Conservation (phyloP, 2,797 vertebrate genomes). For the Melanitta fusca region DNA sequence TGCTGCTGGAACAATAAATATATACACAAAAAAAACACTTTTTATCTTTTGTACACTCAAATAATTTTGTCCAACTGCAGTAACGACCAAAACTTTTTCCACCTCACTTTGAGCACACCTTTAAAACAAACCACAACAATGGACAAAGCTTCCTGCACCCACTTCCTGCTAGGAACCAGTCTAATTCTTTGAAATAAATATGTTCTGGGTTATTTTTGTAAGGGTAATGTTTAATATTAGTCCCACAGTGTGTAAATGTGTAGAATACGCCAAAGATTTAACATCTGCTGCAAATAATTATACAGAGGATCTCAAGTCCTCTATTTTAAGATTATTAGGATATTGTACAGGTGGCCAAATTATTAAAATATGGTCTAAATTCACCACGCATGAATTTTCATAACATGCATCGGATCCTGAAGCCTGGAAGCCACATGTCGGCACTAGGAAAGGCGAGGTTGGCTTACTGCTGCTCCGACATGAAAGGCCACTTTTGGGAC, state of each 20-base stretch:
- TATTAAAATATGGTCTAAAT: slow-evolving; percentile 71
- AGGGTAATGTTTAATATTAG: slow-evolving; percentile 33
- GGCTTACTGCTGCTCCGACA: slow-evolving; percentile 25
- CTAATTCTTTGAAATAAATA: slow-evolving; percentile 61
- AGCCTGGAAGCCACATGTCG: slow-evolving; percentile 74
- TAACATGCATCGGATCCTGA: slow-evolving; percentile 13
- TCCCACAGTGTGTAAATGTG: slow-evolving; percentile 36
- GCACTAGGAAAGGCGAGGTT: neutral
- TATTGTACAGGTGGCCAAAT: slow-evolving; percentile 73
- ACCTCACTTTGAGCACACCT: slow-evolving; percentile 38
- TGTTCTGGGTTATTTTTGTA: slow-evolving; percentile 49
- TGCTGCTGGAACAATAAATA: neutral
- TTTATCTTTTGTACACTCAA: slow-evolving; percentile 44
- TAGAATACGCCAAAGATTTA: slow-evolving; percentile 34
- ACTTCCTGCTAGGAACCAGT: slow-evolving; percentile 14
- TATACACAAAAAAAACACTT: neutral
- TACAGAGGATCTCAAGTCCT: slow-evolving; percentile 50
- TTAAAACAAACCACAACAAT: slow-evolving; percentile 60
- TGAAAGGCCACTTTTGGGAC: slow-evolving; percentile 33
- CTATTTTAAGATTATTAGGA: slow-evolving; percentile 67
- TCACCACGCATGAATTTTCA: slow-evolving; percentile 21
- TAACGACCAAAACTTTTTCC: neutral
- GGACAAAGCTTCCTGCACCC: neutral
- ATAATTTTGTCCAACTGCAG: slow-evolving; percentile 22
- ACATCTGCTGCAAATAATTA: slow-evolving; percentile 72